Percentiles rank a stretch among this genome's conserved stretches.
Conservation (phyloP, 2,888 invertebrate genomes). For the Limulus polyphemus region DNA sequence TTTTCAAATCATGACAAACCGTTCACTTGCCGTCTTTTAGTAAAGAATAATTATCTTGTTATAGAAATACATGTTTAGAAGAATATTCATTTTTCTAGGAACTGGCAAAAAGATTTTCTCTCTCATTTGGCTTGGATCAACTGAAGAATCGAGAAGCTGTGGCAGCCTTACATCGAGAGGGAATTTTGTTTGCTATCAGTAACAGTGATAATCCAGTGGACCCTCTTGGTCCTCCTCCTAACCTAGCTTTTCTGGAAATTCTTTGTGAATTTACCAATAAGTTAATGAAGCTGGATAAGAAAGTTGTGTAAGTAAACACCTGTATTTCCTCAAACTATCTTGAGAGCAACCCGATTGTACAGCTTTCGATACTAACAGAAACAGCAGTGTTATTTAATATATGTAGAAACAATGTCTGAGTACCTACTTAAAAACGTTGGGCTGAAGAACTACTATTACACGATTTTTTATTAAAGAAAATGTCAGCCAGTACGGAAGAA, state of each 20-base stretch:
- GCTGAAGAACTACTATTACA: too few relatives aligned
- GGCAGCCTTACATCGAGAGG: slow-evolving; percentile 85
- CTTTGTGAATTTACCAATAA: slow-evolving; percentile 92
- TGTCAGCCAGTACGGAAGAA: too few relatives aligned
- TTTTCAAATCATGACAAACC: too few relatives aligned
- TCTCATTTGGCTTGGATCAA: slow-evolving; percentile 93
- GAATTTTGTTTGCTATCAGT: slow-evolving; percentile 74
- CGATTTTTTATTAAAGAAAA: too few relatives aligned
- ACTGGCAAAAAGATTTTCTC: slow-evolving; percentile 87
- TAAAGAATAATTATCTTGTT: too few relatives aligned
- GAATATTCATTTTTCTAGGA: slow-evolving; percentile 46
- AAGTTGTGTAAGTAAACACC: slow-evolving; percentile 54
- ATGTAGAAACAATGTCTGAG: too few relatives aligned
- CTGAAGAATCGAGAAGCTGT: slow-evolving; percentile 93
- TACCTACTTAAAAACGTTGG: too few relatives aligned
- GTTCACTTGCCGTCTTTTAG: too few relatives aligned
- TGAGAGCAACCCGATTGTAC: too few relatives aligned
- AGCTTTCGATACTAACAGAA: too few relatives aligned
- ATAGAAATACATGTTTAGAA: not conserved
- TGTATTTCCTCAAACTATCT: not conserved
- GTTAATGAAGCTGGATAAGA: slow-evolving; percentile 89
- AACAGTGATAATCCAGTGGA: slow-evolving; percentile 48
- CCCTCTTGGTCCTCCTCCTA: slow-evolving; percentile 67
- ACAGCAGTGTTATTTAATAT: too few relatives aligned
- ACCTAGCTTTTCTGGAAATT: slow-evolving; percentile 86